Base-by-base conservation (phyloP, 2,888 invertebrate genomes). In the Bursaphelenchus okinawaensis region DNA sequence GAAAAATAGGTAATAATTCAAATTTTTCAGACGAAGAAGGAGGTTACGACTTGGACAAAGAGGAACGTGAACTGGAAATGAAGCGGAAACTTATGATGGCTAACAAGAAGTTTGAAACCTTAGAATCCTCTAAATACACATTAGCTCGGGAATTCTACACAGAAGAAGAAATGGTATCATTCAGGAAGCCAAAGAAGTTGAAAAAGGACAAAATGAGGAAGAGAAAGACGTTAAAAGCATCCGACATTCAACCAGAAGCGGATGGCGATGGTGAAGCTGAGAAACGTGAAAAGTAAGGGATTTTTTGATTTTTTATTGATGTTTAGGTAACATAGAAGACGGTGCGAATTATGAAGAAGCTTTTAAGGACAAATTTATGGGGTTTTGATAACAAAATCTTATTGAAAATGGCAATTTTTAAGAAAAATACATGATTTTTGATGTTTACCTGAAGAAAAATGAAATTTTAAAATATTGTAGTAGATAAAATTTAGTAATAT, bases 81-180 rank as follows among this genome's bases (percentile, higher is more conserved):
- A 67, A 68, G 52, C 62, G 70, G 20, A 52, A 55, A 1, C 62
- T 73, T 2, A 50, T 70, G 59, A 77, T 78, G 77, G 75, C 75
- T 7, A 74, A 73, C 50, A 77, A 75, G 60, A 75, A 74, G n/a
- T 68, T 84, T 76, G 92, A 93, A 85, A 88, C 89, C 4, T 86
- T 95, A 67, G 87, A 79, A 6, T 68, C 70, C 16, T 55, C 72
- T 20, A 78, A 77, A 67, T 76, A 70, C 69, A 68, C 89, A 29
- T 88, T 91, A 20, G 94, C 93, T 1, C 88, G 89, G 9, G 95
- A 98, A 84, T 96, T 92, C 84, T 89, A 89, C 82, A 90, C 90
- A 65, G 75, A 79, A 72, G 89, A 89, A 69, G 95, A 95, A 85
- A 85, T 93, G 82, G 85, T 76, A 23, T 59, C 73, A n/a, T 82